Evolutionary conservation across 2,888 invertebrate species (phyloP), one percentile per base, ranked within the genome.

Genomic region (Argyra leucocephala): DNA sequence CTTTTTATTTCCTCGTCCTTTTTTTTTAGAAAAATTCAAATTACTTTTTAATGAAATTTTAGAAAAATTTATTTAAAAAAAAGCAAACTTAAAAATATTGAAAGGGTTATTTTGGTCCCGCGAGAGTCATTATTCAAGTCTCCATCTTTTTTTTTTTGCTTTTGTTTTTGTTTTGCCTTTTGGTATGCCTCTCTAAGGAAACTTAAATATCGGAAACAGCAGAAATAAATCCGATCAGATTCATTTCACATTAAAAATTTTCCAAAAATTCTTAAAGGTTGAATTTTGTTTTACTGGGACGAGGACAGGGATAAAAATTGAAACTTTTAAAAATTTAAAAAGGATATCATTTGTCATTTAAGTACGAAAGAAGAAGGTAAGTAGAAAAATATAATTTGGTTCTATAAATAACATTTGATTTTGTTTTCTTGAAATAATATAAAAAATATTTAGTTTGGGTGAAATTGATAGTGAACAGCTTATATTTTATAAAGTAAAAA

Each of bases 71-170:
- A 48, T 48, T 15, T 48, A n/a, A 18, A 48, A 9, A 15, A 15
- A 7, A 31, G 10, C 6, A 31, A 5, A 10, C 5, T 7, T 31
- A 7, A 18, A 18, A 18, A n/a, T 18, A 48, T 48, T 48, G 48
- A 48, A 48, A 48, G 48, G 48, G 48, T 48, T 48, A 48, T 48
- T 48, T 48, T 18, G 5, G 48, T 48, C 48, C 48, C 48, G n/a
- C 48, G 48, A 48, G 48, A 48, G 48, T 48, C 48, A 48, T 48
- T 48, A 48, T 48, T 48, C 48, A 48, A 48, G 18, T n/a, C 12
- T n/a, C 18, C 18, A 12, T 48, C n/a, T 18, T 18, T 48, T 48
- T 48, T 2, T 37, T 37, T 10, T 37, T 15, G 5, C 37, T 2
- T 18, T n/a, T 48, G 9, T 48, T 31, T 18, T 48, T 48, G 12